phyloP scores from a whole-genome alignment of 2,797 vertebrate species.

The Etheostoma nigrum region DNA sequence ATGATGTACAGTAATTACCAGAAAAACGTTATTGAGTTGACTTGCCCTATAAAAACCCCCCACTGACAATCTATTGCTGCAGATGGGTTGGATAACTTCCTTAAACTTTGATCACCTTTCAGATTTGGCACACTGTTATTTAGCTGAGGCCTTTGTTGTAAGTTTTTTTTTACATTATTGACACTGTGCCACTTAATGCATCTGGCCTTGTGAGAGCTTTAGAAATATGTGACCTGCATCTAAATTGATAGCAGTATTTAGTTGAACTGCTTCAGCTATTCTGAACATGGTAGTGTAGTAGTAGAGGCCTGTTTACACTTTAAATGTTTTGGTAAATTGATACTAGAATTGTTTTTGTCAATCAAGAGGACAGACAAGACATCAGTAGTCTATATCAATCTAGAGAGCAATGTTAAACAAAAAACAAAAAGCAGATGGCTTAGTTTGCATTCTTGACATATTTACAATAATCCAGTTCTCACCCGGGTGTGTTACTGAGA shows the following conservation, averaged over 20 bases:
- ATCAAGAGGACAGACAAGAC: not conserved
- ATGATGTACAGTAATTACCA: not conserved
- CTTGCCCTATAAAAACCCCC: not conserved
- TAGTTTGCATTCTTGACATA: conserved; percentile 17
- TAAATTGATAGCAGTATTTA: conserved; percentile 55
- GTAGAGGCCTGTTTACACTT: conserved; percentile 1
- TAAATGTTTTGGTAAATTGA: conserved; percentile 7
- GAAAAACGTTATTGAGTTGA: not conserved
- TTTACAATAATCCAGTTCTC: conserved; percentile 15
- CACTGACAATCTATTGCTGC: not conserved
- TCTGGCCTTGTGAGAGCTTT: conserved; percentile 33
- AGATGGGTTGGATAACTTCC: not conserved
- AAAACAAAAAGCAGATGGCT: conserved; percentile 12
- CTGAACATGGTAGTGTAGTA: conserved; percentile 14
- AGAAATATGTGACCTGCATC: conserved; percentile 56
- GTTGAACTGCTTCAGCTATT: conserved; percentile 44
- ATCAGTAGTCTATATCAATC: not conserved
- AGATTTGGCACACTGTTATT: conserved; percentile 19
- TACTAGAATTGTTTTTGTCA: conserved; percentile 11
- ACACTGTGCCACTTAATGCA: conserved; percentile 51
- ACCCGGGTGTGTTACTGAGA: conserved; percentile 14
- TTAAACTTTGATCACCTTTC: conserved; percentile 25
- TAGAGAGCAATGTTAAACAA: not conserved
- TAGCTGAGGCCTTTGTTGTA: conserved; percentile 26
- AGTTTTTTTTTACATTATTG: conserved; percentile 52